These are phyloP conservation scores for Calameuta filiformis DNA, from an alignment of 2,888 invertebrate genomes.

Conservation along the genomic window DNA sequence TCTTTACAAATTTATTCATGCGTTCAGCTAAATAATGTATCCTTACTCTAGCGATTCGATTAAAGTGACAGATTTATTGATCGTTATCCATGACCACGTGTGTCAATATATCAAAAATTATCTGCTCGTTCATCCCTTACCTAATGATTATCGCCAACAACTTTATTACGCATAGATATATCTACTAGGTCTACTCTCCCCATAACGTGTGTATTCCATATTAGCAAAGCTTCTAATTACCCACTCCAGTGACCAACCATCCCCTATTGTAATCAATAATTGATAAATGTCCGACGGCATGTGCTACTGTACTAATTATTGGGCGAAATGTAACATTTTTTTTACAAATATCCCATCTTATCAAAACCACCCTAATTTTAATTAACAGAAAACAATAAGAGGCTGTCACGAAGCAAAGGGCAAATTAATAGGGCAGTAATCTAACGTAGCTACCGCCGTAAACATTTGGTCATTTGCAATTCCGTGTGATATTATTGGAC, in stretches of 20 bases:
- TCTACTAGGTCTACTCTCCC: not conserved
- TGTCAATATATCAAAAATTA: not conserved
- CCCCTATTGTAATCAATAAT: not conserved
- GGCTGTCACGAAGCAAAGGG: not conserved
- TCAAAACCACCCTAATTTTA: not conserved
- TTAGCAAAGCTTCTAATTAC: conserved; percentile 59
- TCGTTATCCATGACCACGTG: not conserved
- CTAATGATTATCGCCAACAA: not conserved
- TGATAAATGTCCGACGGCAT: not conserved
- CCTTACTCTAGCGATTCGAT: not conserved
- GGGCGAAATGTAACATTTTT: not conserved
- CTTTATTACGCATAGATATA: not conserved
- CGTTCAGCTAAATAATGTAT: not conserved
- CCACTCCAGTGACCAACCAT: conserved; percentile 32
- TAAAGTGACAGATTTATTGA: not conserved
- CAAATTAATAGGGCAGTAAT: not conserved
- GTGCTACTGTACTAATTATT: not conserved
- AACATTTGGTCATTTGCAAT: not conserved
- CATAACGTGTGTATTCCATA: conserved; percentile 43
- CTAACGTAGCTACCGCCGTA: not conserved
- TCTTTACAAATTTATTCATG: not conserved
- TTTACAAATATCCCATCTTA: not conserved
- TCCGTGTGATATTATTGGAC: not conserved
- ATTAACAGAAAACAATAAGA: not conserved
- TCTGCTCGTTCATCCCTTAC: not conserved